phyloP scores from a whole-genome alignment of 1,140 invertebrate genomes.

The Mercenaria mercenaria region DNA sequence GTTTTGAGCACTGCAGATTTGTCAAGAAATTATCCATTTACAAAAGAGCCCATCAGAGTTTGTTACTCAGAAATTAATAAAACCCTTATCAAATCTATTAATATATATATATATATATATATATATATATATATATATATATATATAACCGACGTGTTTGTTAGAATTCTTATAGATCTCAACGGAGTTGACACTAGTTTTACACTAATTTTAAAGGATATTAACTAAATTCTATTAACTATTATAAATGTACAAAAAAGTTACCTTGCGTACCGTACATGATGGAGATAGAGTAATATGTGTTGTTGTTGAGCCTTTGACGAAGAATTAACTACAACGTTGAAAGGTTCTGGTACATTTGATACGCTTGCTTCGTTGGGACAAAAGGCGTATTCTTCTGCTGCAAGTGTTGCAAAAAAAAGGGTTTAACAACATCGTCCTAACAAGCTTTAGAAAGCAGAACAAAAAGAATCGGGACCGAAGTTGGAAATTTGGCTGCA shows the following conservation, averaged over 20 bases:
- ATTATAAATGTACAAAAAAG: not conserved
- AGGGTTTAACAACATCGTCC: not conserved
- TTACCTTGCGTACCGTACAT: too few relatives aligned
- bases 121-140: too few relatives aligned
- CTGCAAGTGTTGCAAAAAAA: not conserved
- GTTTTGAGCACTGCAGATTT: not conserved
- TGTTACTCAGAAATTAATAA: not conserved
- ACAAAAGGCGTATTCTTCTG: not conserved
- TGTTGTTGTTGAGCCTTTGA: not conserved
- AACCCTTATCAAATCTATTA: not conserved
- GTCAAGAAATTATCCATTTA: not conserved
- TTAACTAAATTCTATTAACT: not conserved
- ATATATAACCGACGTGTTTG: not conserved
- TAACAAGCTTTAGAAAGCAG: not conserved
- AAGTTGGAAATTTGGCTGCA: too few relatives aligned
- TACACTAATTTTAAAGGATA: not conserved
- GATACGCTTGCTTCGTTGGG: too few relatives aligned
- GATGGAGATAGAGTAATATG: not conserved
- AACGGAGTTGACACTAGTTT: not conserved
- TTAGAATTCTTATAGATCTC: not conserved
- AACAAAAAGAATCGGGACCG: not conserved
- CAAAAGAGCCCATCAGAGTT: not conserved
- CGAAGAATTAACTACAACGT: not conserved
- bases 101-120: too few relatives aligned
- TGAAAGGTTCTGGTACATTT: not conserved